phyloP scores from a whole-genome alignment of 2,888 invertebrate genomes.

The Ferrisia virgata region DNA sequence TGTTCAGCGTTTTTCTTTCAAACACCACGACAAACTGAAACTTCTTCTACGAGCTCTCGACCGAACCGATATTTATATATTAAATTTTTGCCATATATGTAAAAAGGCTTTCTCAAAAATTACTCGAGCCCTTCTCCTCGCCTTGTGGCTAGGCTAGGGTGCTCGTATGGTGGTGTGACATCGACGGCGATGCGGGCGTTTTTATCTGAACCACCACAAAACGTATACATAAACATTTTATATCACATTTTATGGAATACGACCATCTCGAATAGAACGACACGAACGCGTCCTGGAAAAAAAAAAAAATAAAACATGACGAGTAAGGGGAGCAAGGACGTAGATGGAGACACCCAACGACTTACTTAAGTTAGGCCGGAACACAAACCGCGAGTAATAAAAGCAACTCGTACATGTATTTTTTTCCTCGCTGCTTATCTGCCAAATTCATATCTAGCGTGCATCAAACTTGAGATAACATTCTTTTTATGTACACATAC shows the following conservation, averaged over 20 bases:
- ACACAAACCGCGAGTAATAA: slow-evolving; percentile 5
- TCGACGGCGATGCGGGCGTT: neutral
- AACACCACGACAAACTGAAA: no score
- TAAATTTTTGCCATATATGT: slow-evolving; percentile 15
- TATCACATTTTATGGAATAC: slow-evolving; percentile 21
- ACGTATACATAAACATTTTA: slow-evolving; percentile 18
- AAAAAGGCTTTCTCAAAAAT: slow-evolving; percentile 31
- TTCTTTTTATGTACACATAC: neutral
- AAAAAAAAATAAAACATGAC: neutral
- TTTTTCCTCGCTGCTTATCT: neutral
- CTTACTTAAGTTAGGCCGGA: neutral
- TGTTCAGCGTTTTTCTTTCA: no score
- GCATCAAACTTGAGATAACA: neutral
- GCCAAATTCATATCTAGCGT: neutral
- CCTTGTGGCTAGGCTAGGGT: no score
- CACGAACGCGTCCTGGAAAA: neutral
- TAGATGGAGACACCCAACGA: neutral
- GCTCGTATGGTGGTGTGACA: neutral
- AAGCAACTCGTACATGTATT: neutral
- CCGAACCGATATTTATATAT: slow-evolving; percentile 27
- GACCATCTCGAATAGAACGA: neutral
- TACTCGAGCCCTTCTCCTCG: neutral
- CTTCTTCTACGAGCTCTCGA: neutral
- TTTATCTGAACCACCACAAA: neutral
- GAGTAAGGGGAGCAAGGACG: neutral